Evolutionary conservation across 2,888 invertebrate species (phyloP).

Genomic region (Diarsia dahlii): DNA sequence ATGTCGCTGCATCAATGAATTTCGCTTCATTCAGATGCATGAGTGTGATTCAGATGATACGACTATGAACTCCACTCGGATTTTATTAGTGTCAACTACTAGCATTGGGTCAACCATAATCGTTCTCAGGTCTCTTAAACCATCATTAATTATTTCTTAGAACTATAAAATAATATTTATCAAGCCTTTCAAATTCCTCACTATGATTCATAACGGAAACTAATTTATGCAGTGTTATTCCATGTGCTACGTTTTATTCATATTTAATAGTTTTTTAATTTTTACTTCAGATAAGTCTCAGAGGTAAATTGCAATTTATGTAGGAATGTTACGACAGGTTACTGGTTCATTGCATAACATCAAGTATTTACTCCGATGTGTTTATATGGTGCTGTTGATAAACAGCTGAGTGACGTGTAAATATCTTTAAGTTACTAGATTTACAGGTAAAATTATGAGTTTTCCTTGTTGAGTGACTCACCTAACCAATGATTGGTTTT

Average conservation of each 20-base stretch:
- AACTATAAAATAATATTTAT: background rate
- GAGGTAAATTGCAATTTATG: constrained; percentile 1
- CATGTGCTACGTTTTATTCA: constrained; percentile 10
- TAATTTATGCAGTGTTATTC: constrained; percentile 25
- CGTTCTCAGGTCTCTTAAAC: background rate
- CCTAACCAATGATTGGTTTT: background rate
- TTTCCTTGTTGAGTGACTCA: constrained; percentile 25
- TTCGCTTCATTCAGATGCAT: background rate
- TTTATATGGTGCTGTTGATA: constrained; percentile 5
- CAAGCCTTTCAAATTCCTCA: constrained; percentile 27
- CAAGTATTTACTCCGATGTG: constrained; percentile 18
- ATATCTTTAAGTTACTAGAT: background rate
- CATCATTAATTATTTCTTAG: background rate
- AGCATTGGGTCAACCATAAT: constrained; percentile 4
- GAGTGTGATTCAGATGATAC: background rate
- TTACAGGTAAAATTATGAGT: background rate
- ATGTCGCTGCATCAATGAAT: background rate
- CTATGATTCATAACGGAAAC: constrained; percentile 29
- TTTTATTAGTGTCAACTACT: constrained; percentile 11
- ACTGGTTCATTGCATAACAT: constrained; percentile 29
- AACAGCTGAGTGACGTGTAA: constrained; percentile 5
- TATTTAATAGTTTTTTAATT: constrained; percentile 1
- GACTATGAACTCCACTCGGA: background rate
- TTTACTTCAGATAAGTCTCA: background rate
- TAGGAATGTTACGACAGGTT: background rate